These are phyloP conservation scores for Bufo gargarizans DNA, from an alignment of 2,113 vertebrate species.

Conservation along the genomic window DNA sequence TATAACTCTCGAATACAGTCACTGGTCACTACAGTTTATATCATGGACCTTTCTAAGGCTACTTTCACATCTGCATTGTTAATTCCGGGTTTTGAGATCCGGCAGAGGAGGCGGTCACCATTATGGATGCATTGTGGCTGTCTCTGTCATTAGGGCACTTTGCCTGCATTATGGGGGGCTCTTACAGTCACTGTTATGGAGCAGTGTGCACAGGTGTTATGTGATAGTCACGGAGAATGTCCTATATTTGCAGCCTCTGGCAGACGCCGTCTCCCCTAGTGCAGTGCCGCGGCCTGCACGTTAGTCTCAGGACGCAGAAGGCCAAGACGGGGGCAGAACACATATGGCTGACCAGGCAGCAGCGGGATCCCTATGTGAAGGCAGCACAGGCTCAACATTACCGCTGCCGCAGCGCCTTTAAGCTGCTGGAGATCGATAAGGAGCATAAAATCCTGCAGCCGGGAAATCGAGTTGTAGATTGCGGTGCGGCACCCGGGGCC, in stretches of 20 bases:
- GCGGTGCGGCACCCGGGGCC: constrained; percentile 90
- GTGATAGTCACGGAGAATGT: not conserved
- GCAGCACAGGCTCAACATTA: constrained; percentile 76
- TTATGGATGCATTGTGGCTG: too few species aligned
- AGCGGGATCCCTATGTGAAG: constrained; percentile 89
- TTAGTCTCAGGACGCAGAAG: constrained; percentile 48
- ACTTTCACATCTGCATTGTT: too few species aligned
- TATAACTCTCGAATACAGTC: too few species aligned
- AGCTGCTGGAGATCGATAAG: constrained; percentile 86
- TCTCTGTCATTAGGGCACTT: not conserved
- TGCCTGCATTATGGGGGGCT: not conserved
- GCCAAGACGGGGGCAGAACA: constrained; percentile 74
- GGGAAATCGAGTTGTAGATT: constrained; percentile 84
- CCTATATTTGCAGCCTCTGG: constrained; percentile 12
- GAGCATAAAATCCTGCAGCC: constrained; percentile 78
- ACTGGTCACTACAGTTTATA: too few species aligned
- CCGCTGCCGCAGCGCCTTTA: constrained; percentile 93
- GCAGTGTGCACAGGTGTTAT: not conserved
- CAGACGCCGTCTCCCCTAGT: not conserved
- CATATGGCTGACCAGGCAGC: constrained; percentile 82
- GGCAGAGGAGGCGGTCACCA: too few species aligned
- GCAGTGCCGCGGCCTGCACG: constrained; percentile 69
- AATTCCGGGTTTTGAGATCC: too few species aligned
- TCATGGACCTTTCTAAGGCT: too few species aligned
- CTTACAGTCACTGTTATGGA: not conserved